A percentile compares a stretch with the other conserved stretches of the same genome.
phyloP scores from a whole-genome alignment of 2,888 invertebrate species.

The Nipponacmea schrenckii region DNA sequence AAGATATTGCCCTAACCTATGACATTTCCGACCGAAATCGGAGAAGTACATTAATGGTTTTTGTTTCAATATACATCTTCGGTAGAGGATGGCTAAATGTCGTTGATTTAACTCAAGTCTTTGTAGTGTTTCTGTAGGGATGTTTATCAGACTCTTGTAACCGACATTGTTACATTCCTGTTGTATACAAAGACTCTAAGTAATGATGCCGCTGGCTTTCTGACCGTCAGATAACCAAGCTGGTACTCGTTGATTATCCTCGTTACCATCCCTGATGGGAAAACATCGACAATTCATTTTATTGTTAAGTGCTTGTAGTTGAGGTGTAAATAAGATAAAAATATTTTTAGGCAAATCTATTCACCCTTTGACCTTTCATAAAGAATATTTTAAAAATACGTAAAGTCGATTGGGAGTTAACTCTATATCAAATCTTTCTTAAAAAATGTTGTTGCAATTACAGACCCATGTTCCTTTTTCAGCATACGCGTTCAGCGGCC shows the following conservation, averaged over 20 bases:
- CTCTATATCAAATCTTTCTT: too few species aligned
- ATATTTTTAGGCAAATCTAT: neutral
- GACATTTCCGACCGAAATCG: neutral
- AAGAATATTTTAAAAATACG: neutral
- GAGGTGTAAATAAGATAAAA: neutral
- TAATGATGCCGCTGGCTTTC: conserved; percentile 1
- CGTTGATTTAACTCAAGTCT: neutral
- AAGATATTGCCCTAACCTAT: neutral
- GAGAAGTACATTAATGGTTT: conserved; percentile 6
- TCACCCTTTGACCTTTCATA: neutral
- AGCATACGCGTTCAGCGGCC: too few species aligned
- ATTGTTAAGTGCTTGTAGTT: neutral
- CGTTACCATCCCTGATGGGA: neutral
- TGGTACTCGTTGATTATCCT: conserved; percentile 1
- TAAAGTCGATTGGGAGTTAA: neutral
- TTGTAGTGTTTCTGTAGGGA: neutral
- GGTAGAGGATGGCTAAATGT: neutral
- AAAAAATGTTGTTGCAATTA: too few species aligned
- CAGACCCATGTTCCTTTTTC: too few species aligned
- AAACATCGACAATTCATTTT: neutral
- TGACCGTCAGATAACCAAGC: neutral
- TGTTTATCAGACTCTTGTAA: neutral
- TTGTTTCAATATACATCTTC: conserved; percentile 5
- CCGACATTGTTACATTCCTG: neutral
- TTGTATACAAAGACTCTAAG: neutral